Conservation (phyloP, 1,140 invertebrate genomes). For the Tetranychus urticae region DNA sequence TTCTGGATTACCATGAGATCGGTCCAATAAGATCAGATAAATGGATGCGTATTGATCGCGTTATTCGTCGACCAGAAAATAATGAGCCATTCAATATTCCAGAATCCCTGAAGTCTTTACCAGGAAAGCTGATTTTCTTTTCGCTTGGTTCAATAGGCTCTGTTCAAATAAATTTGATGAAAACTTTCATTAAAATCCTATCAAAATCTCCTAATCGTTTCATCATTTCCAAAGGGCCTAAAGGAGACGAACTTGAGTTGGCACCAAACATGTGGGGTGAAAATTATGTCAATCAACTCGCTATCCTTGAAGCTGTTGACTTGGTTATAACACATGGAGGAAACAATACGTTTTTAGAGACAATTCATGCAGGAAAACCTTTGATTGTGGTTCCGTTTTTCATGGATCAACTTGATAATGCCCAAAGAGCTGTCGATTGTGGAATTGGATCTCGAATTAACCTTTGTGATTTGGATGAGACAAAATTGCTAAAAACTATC, state of each 20-base stretch:
- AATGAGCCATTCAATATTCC: no score
- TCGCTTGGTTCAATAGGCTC: neutral
- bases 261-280: slow-evolving; percentile 3
- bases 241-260: neutral
- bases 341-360: neutral
- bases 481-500: no score
- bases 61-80: no score
- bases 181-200: neutral
- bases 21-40: no score
- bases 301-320: neutral
- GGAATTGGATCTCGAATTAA: no score
- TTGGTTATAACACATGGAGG: neutral
- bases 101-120: no score
- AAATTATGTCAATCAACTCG: neutral
- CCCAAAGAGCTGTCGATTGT: neutral
- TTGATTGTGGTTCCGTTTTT: slow-evolving; percentile 1
- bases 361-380: neutral
- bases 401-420: no score
- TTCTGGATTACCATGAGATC: no score
- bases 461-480: no score
- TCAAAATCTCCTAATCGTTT: neutral
- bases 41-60: no score
- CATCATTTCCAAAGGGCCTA: neutral
- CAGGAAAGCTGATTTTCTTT: no score
- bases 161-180: neutral